Evolutionary conservation across 1,140 invertebrate genomes (phyloP).

Genomic region (Papilio machaon): DNA sequence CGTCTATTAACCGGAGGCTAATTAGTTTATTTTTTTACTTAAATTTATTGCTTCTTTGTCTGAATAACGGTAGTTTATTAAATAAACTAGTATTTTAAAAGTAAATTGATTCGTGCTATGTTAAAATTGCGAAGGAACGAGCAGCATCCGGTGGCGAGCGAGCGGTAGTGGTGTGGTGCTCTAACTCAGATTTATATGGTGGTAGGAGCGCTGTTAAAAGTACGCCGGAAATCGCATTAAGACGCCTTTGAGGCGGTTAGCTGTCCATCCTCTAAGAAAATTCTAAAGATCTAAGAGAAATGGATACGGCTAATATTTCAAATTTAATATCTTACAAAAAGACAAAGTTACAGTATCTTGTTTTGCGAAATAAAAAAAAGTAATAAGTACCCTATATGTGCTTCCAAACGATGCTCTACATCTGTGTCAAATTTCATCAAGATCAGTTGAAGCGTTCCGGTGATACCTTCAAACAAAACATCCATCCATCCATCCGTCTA

Average conservation of each 20-base stretch:
- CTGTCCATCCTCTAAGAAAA: conserved; percentile 56
- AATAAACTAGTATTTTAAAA: conserved; percentile 24
- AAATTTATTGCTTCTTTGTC: background rate
- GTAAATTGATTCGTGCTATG: conserved; percentile 35
- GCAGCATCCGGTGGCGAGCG: conserved; percentile 38
- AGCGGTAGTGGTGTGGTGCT: conserved; percentile 40
- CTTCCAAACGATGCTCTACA: too few relatives aligned
- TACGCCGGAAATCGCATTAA: conserved; percentile 77
- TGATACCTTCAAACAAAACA: too few relatives aligned
- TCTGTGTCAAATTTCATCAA: too few relatives aligned
- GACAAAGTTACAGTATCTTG: too few relatives aligned
- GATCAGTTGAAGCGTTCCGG: too few relatives aligned
- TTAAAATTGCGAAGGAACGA: conserved; percentile 39
- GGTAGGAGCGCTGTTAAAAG: conserved; percentile 70
- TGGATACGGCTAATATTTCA: background rate
- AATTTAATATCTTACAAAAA: too few relatives aligned
- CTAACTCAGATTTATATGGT: conserved; percentile 76
- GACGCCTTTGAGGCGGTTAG: conserved; percentile 65
- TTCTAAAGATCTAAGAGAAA: conserved; percentile 43
- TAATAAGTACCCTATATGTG: too few relatives aligned
- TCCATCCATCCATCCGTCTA: too few relatives aligned
- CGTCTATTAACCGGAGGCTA: too few relatives aligned
- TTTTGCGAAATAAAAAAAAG: conserved; percentile 33
- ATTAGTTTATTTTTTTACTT: background rate
- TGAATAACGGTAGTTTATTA: background rate